Evolutionary conservation across 64 coral and sea anemone genomes (phyloP), one percentile per base, ranked within the genome.

Genomic region (Orbicella faveolata): DNA sequence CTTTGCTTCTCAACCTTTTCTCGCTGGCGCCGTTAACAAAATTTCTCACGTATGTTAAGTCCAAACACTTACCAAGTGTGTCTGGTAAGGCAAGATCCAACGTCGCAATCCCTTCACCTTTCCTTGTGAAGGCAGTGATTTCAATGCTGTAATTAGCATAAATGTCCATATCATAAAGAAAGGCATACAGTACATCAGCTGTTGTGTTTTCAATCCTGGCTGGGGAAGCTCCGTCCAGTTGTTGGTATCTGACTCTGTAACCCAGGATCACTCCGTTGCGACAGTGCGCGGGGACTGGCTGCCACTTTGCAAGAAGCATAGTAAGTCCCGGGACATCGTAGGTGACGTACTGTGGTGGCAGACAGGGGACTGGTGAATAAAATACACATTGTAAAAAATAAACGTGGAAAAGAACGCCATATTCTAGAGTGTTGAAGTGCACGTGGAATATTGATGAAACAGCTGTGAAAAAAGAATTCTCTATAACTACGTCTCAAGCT

Each of bases 181-280:
- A 76, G 5, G 75, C 52, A 79, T 83, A 77, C 26, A 48, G 52
- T 11, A 53, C 20, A 15, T 81, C 35, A 19, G 86, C 69, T 19
- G 80, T 89, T 14, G 78, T 79, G 81, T 89, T 94, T 68, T 62
- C 72, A 11, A 78, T 70, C 61, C 57, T 74, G 13, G 61, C 65
- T 9, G 69, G 80, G 12, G 59, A 36, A 39, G 55, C 84, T 0
- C 57, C n/a, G 18, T 91, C 89, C 30, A 59, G 18, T 41, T 76
- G 78, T 26, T 25, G 61, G 34, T 94, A 94, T 16, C 52, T 89
- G 59, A 94, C 16, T 34, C 92, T 68, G 75, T 90, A 94, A 1
- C 92, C 92, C 21, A 59, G 72, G 37, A 94, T 94, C 39, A 94
- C 69, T 3, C 92, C 92, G 64, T 94, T 94, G 5, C 74, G 78